Base-by-base conservation (phyloP, 2,888 invertebrate species). In the Lochmaea crataegi region DNA sequence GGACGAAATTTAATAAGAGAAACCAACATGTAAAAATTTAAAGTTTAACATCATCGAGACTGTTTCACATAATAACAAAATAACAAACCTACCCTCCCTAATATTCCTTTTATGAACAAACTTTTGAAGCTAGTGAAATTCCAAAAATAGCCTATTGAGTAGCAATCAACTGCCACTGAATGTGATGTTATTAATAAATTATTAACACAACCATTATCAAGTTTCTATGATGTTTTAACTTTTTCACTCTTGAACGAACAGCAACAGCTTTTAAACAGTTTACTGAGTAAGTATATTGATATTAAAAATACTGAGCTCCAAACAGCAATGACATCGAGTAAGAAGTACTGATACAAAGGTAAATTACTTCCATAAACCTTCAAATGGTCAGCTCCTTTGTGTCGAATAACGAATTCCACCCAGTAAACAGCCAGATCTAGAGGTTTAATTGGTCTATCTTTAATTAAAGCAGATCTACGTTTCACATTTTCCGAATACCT, bases 401-500 rank as follows among this genome's bases (percentile, higher is more conserved):
- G 65, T 22, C 72, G 61, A 11, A 70, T 70, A 4, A 76, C 70
- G 42, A 71, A 72, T 70, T 76, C 76, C 9, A 72, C 57, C 76
- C 76, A 76, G 32, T 72, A 76, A 12, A 74, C 48, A 18, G 76
- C 76, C 11, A 66, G n/a, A 16, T 76, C 73, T n/a, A 72, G 56
- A 0, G 76, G 76, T 70, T 61, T 72, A 12, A 74, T 32, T 7
- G 68, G 74, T 64, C 70, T 63, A 32, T 70, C 70, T 18, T 26
- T 51, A 16, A 38, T 16, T 12, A 70, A n/a, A 22, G 12, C 38
- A 6, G 70, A 70, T n/a, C 56, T 22, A 5, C 18, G n/a, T 64
- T 70, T 70, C 6, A 64, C 70, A 14, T 45, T 70, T 22, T 70
- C 51, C 14, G 42, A 3, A 22, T 70, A 70, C 51, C 70, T 70